Evolutionary conservation across 2,888 invertebrate species (phyloP), one percentile per base, ranked within the genome.

Genomic region (Brachypterus glaber): DNA sequence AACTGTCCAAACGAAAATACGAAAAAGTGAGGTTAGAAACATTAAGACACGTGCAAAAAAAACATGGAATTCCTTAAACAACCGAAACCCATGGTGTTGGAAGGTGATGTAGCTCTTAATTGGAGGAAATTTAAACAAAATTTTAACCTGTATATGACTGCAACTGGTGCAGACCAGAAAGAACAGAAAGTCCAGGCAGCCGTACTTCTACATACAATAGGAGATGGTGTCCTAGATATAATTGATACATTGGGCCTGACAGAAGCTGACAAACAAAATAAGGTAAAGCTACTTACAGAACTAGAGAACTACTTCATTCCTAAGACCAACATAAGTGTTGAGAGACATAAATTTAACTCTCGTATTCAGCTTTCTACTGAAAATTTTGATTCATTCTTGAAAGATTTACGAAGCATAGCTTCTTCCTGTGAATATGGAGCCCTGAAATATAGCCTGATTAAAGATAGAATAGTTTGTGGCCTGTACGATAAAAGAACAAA

Each of bases 291-390:
- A 18, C 17, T 41, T 21, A 7, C 35, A 14, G 37, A 35, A 14
- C 46, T 49, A 12, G 41, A 48, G n/a, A 16, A 29, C 2, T 47
- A 47, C 26, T 47, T 48, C 26, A 14, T 41, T 1, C 45, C 47
- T 12, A 36, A 43, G 21, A 21, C 32, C 11, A 47, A 45, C 26
- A 37, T 24, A 2, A 45, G 40, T 35, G 32, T 42, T 4, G 45
- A 47, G 41, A 27, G 33, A n/a, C 39, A 39, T 25, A 39, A 39
- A 17, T 39, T 39, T 17, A 34, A 39, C 17, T 17, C 29, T 2
- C 33, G 33, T 29, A 12, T 17, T 2, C 27, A 39, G 25, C 8
- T 12, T 15, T 3, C 5, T n/a, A 17, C 11, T 5, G 39, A 39
- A 17, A 2, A 17, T 2, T 34, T 34, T 16, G 26, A 39, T 4